phyloP scores from a whole-genome alignment of 2,888 invertebrate species.

The Quadroppia sp. region DNA sequence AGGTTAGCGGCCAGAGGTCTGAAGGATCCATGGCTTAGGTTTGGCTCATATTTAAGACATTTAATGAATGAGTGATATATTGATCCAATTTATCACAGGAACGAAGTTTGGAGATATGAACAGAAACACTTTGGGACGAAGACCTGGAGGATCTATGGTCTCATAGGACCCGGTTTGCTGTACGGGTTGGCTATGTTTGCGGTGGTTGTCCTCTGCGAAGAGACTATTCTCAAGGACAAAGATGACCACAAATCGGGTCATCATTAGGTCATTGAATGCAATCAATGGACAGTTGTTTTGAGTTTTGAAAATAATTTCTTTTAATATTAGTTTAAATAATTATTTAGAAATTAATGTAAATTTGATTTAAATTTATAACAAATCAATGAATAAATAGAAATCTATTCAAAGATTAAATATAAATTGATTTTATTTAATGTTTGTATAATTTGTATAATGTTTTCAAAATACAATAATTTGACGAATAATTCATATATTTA shows the following conservation, averaged over 20 bases:
- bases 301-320: neutral
- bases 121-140: slow-evolving; percentile 44
- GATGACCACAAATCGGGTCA: slow-evolving; percentile 6
- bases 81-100: slow-evolving; percentile 58
- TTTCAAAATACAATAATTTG: too few species aligned
- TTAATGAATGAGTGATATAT: neutral
- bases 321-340: slow-evolving; percentile 7
- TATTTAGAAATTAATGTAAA: neutral
- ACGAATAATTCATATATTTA: too few species aligned
- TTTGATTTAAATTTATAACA: neutral
- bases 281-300: neutral
- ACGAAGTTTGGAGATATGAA: slow-evolving; percentile 77
- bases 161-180: slow-evolving; percentile 1
- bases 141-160: neutral
- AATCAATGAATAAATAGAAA: too few species aligned
- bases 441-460: too few species aligned
- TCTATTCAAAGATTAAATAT: too few species aligned
- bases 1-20: slow-evolving; percentile 67
- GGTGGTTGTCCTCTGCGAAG: slow-evolving; percentile 33
- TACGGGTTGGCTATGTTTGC: slow-evolving; percentile 34
- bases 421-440: too few species aligned
- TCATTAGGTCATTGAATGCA: neutral
- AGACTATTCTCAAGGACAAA: slow-evolving; percentile 2
- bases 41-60: neutral
- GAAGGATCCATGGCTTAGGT: slow-evolving; percentile 79